Conservation (phyloP, 2,888 invertebrate species). For the Anodontia alba region DNA sequence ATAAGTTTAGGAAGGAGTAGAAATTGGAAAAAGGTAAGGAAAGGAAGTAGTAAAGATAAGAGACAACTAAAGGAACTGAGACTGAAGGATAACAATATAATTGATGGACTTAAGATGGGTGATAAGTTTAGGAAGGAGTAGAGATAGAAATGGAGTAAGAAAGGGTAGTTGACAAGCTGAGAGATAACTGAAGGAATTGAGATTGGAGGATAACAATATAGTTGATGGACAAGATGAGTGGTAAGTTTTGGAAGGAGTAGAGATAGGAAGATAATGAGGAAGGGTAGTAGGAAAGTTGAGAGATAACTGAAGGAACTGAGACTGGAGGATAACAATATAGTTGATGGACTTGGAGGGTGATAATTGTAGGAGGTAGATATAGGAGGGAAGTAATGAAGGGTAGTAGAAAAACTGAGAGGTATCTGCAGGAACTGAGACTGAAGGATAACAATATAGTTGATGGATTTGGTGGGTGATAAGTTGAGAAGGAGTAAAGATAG, state of each 20-base stretch:
- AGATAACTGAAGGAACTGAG: slow-evolving; percentile 73
- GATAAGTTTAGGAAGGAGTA: not conserved
- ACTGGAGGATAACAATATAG: slow-evolving; percentile 69
- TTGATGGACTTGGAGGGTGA: slow-evolving; percentile 71
- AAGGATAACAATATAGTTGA: no score
- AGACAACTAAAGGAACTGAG: slow-evolving; percentile 74
- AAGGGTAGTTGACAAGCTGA: no score
- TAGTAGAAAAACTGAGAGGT: slow-evolving; percentile 72
- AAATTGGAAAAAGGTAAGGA: no score
- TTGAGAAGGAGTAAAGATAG: slow-evolving; percentile 31
- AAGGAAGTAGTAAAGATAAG: no score
- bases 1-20: not conserved
- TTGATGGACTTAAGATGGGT: slow-evolving; percentile 73
- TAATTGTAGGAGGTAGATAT: not conserved
- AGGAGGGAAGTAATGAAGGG: slow-evolving; percentile 68
- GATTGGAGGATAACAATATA: no score
- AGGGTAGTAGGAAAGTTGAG: no score
- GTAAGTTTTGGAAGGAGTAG: no score
- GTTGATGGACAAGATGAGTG: no score
- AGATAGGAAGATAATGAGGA: no score
- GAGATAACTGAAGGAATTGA: slow-evolving; percentile 54
- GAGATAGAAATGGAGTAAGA: no score
- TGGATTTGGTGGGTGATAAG: no score
- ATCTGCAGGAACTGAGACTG: slow-evolving; percentile 43
- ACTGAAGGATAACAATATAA: slow-evolving; percentile 68